Evolutionary conservation across 1,140 invertebrate species (phyloP), one percentile per base, ranked within the genome.

Genomic region (Colletes gigas): DNA sequence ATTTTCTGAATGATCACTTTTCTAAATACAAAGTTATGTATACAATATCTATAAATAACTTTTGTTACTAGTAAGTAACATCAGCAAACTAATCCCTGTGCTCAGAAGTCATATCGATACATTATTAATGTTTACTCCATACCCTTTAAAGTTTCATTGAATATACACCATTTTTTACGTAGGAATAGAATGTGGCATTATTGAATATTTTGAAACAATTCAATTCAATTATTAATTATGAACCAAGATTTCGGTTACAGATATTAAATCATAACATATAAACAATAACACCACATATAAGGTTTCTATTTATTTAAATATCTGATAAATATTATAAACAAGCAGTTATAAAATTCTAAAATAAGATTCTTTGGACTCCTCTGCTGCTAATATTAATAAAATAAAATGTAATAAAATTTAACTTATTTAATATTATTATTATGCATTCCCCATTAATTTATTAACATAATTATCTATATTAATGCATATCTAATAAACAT

Each of bases 1-100:
- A 19, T 12, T 41, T 39, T 54, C 63, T 65, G 7, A 68, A 30
- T 67, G 47, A 9, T 69, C 54, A 77, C 44, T 77, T 77, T 77
- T 70, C 54, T 39, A 77, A 60, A 70, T 69, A 77, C 8, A 39
- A 17, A 62, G 14, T 14, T 50, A 52, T 70, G 30, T 50, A 69
- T 19, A 60, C 47, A 69, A 15, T 68, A 77, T 47, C 10, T 19
- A 50, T 50, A 59, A 19, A 77, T 17, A 60, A 70, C 10, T 21
- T 9, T 59, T 1, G 6, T 69, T 47, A 9, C 39, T 63, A 63
- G 44, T 72, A 3, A 30, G 17, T 62, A 57, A 52, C 39, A 72
- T 59, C 30, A 73, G 4, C 55, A 83, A 83, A 71, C 59, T 78
- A 83, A 78, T 57, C 72, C 30, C 30, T 78, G 50, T 78, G 55